Evolutionary conservation across 2,797 vertebrate species (phyloP).

Genomic region (Aphelocoma californica): DNA sequence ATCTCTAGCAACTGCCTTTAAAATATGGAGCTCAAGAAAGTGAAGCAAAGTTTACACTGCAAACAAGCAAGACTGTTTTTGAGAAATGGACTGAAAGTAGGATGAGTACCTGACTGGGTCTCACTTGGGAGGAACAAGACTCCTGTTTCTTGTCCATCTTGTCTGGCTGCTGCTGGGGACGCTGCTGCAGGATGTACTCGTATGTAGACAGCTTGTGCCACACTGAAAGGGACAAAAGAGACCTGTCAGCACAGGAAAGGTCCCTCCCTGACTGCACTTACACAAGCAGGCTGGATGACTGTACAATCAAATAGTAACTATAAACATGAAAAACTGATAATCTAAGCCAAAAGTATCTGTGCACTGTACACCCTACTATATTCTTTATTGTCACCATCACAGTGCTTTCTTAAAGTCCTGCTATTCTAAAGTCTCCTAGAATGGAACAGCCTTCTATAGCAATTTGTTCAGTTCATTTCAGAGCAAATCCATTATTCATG

Average conservation of each 20-base stretch:
- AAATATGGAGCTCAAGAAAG: not conserved
- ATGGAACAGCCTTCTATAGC: not conserved
- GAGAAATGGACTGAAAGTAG: not conserved
- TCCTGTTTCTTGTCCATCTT: slow-evolving; percentile 70
- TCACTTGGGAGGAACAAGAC: slow-evolving; percentile 57
- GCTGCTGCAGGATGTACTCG: slow-evolving; percentile 92
- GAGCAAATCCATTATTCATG: not conserved
- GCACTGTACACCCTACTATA: not conserved
- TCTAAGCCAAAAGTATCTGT: not conserved
- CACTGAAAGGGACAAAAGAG: slow-evolving; percentile 70
- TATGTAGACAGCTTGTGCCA: slow-evolving; percentile 93
- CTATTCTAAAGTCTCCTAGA: not conserved
- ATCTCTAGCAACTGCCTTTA: not conserved
- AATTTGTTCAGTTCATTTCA: not conserved
- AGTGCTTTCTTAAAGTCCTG: not conserved
- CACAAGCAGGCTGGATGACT: not conserved
- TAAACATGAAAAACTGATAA: not conserved
- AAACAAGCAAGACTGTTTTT: not conserved
- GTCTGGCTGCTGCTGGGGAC: slow-evolving; percentile 82
- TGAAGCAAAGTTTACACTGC: not conserved
- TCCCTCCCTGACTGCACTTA: not conserved
- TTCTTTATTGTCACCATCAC: not conserved
- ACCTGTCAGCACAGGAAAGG: slow-evolving; percentile 16
- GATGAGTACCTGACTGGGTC: slow-evolving; percentile 59
- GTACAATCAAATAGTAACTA: not conserved